Percentiles rank a stretch among this genome's conserved stretches.
These are phyloP conservation scores for Pangasianodon gigas DNA, from an alignment of 2,113 vertebrate genomes.

Conservation along the genomic window DNA sequence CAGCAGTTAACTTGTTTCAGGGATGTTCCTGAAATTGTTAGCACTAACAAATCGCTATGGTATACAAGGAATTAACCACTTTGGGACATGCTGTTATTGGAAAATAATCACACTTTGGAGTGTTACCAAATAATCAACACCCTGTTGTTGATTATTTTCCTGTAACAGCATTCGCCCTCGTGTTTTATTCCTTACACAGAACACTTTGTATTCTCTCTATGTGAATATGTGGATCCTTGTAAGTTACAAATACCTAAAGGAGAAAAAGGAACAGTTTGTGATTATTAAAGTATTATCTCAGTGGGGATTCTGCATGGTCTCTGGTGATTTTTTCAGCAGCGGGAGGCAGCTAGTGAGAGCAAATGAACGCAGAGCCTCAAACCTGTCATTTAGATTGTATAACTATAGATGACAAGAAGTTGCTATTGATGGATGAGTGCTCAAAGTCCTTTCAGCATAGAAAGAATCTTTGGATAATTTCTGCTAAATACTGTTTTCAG, in stretches of 20 bases:
- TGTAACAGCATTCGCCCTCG: background rate
- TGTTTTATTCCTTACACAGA: background rate
- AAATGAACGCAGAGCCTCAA: background rate
- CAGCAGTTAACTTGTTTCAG: too few relatives aligned
- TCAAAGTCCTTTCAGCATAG: background rate
- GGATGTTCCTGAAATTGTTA: background rate
- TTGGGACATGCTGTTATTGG: background rate
- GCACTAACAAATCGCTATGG: background rate
- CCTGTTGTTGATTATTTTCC: background rate
- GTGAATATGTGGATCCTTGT: background rate
- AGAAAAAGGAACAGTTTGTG: conserved; percentile 7
- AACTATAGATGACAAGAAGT: background rate
- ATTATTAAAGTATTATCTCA: conserved; percentile 30
- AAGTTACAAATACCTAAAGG: background rate
- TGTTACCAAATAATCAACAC: background rate
- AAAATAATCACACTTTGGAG: background rate
- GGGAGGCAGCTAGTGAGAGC: conserved; percentile 3
- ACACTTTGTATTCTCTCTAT: background rate
- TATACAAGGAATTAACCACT: background rate
- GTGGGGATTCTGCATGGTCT: conserved; percentile 12
- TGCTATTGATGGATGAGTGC: background rate
- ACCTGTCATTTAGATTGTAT: background rate
- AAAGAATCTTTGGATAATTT: background rate
- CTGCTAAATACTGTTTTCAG: background rate
- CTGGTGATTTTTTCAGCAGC: conserved; percentile 5